A percentile compares a stretch with the other conserved stretches of the same genome.
These are phyloP conservation scores for Caenorhabditis inopinata DNA, from an alignment of 1,140 invertebrate genomes.

Conservation along the genomic window DNA sequence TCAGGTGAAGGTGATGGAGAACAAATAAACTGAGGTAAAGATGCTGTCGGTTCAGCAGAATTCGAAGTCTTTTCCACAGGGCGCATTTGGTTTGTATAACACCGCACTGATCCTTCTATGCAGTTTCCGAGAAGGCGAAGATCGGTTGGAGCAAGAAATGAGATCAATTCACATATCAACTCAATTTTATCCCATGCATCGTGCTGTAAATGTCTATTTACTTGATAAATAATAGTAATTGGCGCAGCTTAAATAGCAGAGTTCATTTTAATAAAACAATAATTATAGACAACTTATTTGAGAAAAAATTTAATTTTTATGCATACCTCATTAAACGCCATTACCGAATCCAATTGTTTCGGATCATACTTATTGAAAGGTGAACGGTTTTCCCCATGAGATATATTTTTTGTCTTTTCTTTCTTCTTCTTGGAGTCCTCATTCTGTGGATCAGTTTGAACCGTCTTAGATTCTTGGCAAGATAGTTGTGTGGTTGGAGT, in stretches of 20 bases:
- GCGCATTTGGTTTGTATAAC: neutral
- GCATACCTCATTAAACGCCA: neutral
- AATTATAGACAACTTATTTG: neutral
- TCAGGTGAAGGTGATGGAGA: no score
- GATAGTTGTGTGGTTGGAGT: neutral
- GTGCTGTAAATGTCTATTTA: neutral
- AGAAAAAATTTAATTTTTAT: neutral
- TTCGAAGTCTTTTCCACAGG: neutral
- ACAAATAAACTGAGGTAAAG: neutral
- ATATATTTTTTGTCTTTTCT: neutral
- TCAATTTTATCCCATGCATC: constrained; percentile 4
- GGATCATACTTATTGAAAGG: neutral
- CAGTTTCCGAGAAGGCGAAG: neutral
- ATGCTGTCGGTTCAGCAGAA: neutral
- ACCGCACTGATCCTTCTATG: neutral
- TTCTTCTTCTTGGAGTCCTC: neutral
- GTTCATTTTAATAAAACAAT: no score
- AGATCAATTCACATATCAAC: neutral
- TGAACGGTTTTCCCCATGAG: neutral
- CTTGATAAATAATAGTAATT: no score
- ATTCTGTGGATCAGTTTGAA: neutral
- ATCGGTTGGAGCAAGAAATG: neutral
- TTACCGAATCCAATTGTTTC: neutral
- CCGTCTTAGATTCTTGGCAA: neutral
- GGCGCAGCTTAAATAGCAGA: no score